Conservation (phyloP, 92 coral and sea anemone genomes). For the Epizoanthus scotinus region DNA sequence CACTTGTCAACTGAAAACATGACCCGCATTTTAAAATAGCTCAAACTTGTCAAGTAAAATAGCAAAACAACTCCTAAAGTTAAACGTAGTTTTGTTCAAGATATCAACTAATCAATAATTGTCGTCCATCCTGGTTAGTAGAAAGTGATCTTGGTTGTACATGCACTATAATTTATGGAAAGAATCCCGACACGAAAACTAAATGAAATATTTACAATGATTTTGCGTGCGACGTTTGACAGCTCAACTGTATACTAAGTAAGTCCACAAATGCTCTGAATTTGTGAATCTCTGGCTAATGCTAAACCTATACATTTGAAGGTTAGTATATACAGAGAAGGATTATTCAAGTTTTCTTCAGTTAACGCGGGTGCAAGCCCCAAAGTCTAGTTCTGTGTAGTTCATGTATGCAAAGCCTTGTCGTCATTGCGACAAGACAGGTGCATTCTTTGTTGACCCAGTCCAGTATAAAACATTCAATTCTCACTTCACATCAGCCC, state of each 20-base stretch:
- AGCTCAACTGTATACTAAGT: background rate
- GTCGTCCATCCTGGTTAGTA: background rate
- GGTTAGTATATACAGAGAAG: too few relatives aligned
- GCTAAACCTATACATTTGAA: too few relatives aligned
- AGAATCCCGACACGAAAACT: background rate
- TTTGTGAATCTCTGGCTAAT: background rate
- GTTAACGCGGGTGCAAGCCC: too few relatives aligned
- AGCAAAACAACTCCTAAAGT: too few relatives aligned
- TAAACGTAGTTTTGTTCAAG: too few relatives aligned
- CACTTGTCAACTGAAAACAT: too few relatives aligned
- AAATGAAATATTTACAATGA: slow-evolving; percentile 10
- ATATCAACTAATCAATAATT: too few relatives aligned
- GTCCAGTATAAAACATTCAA: background rate
- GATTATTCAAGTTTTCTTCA: too few relatives aligned
- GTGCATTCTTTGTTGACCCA: background rate
- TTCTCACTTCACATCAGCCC: slow-evolving; percentile 58
- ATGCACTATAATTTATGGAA: background rate
- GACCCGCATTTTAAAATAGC: too few relatives aligned
- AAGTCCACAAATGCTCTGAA: background rate
- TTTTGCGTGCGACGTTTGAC: background rate
- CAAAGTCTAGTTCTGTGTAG: too few relatives aligned
- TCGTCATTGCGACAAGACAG: background rate
- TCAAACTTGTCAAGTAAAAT: too few relatives aligned
- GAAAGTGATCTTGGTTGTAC: background rate
- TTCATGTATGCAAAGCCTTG: background rate